A percentile compares a stretch with the other conserved stretches of the same genome.
Evolutionary conservation across 2,797 vertebrate genomes (phyloP).

Genomic region (Malurus leucopterus): DNA sequence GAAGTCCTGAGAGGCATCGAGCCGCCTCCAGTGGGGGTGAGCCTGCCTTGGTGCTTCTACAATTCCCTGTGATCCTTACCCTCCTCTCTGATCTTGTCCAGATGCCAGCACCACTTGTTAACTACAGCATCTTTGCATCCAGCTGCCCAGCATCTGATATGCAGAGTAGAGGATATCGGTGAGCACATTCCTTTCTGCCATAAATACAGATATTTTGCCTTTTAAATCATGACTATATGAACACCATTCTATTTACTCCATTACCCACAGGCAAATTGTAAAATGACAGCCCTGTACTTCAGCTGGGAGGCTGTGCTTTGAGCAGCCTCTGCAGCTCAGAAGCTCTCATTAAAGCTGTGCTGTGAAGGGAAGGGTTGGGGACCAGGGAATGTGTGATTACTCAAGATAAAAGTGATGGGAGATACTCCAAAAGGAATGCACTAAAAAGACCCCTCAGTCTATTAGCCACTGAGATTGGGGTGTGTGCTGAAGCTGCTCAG

Average conservation of each 20-base stretch:
- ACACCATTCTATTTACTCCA: conserved; percentile 52
- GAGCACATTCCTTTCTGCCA: background rate
- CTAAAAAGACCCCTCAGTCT: conserved; percentile 20
- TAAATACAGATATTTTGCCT: conserved; percentile 2
- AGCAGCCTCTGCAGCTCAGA: conserved; percentile 29
- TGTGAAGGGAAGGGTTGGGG: conserved; percentile 13
- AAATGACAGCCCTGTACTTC: conserved; percentile 50
- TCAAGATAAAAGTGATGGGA: conserved; percentile 57
- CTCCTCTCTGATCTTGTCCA: conserved; percentile 51
- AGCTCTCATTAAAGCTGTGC: background rate
- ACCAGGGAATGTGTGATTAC: conserved; percentile 44
- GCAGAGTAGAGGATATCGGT: background rate
- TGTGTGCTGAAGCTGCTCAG: background rate
- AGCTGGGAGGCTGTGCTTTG: conserved; percentile 33
- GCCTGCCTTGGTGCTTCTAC: background rate
- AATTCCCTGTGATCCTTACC: background rate
- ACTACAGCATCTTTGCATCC: background rate
- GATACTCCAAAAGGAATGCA: conserved; percentile 21
- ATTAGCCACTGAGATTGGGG: background rate
- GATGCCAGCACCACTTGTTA: conserved; percentile 27
- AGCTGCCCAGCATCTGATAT: conserved; percentile 6
- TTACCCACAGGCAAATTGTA: conserved; percentile 61
- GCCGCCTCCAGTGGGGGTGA: background rate
- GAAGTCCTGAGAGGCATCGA: background rate
- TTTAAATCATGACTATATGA: conserved; percentile 30